Evolutionary conservation across 2,797 vertebrate genomes (phyloP), one percentile per base, ranked within the genome.

Genomic region (Acrossocheilus fasciatus): DNA sequence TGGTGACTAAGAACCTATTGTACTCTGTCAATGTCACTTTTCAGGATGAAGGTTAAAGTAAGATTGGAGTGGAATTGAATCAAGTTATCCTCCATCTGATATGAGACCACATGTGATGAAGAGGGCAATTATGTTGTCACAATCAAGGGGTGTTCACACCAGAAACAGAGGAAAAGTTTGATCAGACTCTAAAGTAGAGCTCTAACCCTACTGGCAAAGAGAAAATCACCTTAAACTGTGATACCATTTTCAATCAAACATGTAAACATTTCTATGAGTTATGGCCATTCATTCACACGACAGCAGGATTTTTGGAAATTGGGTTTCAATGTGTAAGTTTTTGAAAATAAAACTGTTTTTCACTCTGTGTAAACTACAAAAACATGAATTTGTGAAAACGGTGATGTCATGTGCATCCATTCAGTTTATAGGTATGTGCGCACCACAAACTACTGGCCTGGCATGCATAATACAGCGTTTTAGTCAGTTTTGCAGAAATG

Each of bases 121-220:
- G 59, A 84, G 34, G 62, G 47, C 68, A 68, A 80, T 87, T 78
- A 89, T 30, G 43, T 34, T 80, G 84, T 83, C 81, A 81, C 43
- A 77, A 84, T 23, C 50, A 80, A 70, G 39, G 18, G n/a, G 45
- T 59, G 18, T 73, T 59, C 41, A 77, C 45, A 20, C 18, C 69
- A n/a, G 77, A 43, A 45, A 26, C 15, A 9, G 76, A 75, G 77
- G 62, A 77, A 76, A 12, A 1, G 83, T 59, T 64, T 81, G 50
- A 85, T 84, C 45, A 70, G 57, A 20, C 17, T 18, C 9, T 12
- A 45, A 68, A 79, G 76, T 47, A 30, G 15, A 81, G 23, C 4
- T 43, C 43, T 45, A 57, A 74, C 57, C 82, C 20, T 30, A 73
- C 73, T n/a, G 81, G 52, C 73, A 30, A 26, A 20, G 8, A 62